Conservation (phyloP, 2,113 vertebrate genomes). For the Scomber japonicus region DNA sequence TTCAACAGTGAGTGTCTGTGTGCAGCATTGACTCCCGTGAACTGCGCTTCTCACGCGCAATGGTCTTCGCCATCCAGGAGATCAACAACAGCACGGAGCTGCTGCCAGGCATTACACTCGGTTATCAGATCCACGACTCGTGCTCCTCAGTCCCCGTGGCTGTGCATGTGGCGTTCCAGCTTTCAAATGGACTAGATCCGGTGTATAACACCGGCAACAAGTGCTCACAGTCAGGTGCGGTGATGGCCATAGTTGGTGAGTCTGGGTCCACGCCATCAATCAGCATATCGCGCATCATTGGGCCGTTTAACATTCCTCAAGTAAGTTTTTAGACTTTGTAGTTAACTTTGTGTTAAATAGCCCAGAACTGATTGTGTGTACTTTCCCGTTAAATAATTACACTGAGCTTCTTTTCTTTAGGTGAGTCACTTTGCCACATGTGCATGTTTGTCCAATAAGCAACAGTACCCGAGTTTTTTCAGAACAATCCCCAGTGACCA, state of each 20-base stretch:
- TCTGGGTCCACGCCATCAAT: conserved; percentile 81
- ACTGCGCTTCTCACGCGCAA: conserved; percentile 74
- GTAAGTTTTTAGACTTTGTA: conserved; percentile 50
- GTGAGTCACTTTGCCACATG: conserved; percentile 84
- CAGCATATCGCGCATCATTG: conserved; percentile 72
- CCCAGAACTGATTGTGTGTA: not conserved
- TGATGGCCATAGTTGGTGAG: conserved; percentile 74
- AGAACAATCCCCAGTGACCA: conserved; percentile 85
- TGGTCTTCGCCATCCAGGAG: conserved; percentile 81
- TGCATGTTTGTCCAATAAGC: conserved; percentile 81
- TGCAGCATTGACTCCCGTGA: conserved; percentile 70
- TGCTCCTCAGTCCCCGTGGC: conserved; percentile 71
- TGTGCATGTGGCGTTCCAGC: conserved; percentile 69
- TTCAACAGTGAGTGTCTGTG: not conserved
- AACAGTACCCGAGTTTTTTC: conserved; percentile 79
- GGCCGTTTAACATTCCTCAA: conserved; percentile 79
- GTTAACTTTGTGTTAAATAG: accelerated
- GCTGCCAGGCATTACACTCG: conserved; percentile 75
- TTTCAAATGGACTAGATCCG: conserved; percentile 63
- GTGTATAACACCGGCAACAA: not conserved
- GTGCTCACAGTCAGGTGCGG: conserved; percentile 60
- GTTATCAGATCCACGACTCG: conserved; percentile 80
- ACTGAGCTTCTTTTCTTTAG: conserved; percentile 43
- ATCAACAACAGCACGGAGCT: conserved; percentile 82
- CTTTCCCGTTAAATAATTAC: not conserved